Conservation (phyloP, 2,797 vertebrate genomes). For the Staurois parvus region DNA sequence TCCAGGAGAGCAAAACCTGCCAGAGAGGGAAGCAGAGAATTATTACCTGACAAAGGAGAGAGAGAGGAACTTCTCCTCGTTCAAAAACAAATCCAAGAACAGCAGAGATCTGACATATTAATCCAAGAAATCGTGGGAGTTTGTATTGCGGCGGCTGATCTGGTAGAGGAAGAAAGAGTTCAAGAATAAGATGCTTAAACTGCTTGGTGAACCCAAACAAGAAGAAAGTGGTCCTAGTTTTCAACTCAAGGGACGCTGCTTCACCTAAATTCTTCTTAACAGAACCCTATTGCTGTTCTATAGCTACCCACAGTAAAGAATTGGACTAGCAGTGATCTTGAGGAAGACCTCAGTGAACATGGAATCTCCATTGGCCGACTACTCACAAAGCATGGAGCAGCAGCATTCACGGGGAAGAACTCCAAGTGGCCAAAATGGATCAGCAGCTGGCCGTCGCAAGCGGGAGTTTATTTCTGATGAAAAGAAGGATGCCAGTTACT, state of each 20-base stretch:
- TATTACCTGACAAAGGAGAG: constrained; percentile 22
- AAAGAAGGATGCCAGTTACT: constrained; percentile 88
- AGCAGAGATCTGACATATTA: background rate
- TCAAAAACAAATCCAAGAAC: background rate
- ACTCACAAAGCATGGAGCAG: background rate
- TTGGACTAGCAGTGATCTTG: background rate
- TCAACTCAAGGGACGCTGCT: constrained; percentile 8
- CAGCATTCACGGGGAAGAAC: background rate
- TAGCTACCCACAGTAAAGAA: background rate
- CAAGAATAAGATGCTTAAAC: constrained; percentile 33
- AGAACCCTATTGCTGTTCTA: too few species aligned
- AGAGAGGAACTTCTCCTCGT: constrained; percentile 26
- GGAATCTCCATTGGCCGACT: constrained; percentile 36
- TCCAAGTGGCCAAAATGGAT: background rate
- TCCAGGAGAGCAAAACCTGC: constrained; percentile 42
- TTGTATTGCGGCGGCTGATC: background rate
- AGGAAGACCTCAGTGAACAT: constrained; percentile 4
- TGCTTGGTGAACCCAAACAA: background rate
- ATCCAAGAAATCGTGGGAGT: background rate
- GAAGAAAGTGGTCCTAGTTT: background rate
- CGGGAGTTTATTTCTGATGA: constrained; percentile 88
- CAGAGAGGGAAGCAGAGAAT: constrained; percentile 5
- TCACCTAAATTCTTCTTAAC: constrained; percentile 4
- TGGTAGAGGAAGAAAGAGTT: background rate
- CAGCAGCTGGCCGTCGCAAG: constrained; percentile 75